A percentile compares a stretch with the other conserved stretches of the same genome.
These are phyloP conservation scores for Melopsittacus undulatus DNA, from an alignment of 2,797 vertebrate genomes.

Conservation along the genomic window DNA sequence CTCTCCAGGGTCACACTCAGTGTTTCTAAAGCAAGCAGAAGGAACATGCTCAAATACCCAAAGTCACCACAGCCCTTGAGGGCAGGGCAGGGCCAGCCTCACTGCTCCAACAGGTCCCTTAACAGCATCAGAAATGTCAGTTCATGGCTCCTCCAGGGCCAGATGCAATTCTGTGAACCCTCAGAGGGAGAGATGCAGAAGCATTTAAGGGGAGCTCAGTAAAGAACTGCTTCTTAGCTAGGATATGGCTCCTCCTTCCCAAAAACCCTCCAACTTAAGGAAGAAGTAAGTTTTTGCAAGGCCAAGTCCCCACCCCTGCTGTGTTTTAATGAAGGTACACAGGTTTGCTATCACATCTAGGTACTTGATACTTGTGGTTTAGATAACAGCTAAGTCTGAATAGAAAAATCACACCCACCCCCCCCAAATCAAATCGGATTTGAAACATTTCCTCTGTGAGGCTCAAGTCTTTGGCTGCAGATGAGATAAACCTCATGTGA, in stretches of 20 bases:
- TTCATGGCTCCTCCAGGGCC: background rate
- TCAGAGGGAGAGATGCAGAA: background rate
- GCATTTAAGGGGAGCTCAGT: background rate
- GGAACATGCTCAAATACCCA: background rate
- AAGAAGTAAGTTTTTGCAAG: background rate
- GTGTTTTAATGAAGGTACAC: accelerated
- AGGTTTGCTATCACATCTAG: background rate
- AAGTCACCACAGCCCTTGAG: background rate
- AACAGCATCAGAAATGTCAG: background rate
- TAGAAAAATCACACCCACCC: background rate
- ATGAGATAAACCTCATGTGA: background rate
- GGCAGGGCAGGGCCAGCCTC: background rate
- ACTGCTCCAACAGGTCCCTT: background rate
- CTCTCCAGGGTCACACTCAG: background rate
- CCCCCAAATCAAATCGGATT: background rate
- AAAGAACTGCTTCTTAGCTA: background rate
- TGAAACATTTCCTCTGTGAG: background rate
- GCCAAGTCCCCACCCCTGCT: background rate
- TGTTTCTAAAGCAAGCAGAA: background rate
- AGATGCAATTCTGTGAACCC: background rate
- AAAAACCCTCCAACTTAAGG: background rate
- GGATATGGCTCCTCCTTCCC: background rate
- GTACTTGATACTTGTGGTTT: background rate
- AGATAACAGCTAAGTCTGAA: background rate
- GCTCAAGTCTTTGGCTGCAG: background rate